A percentile compares a stretch with the other conserved stretches of the same genome.
Conservation (phyloP, 2,888 invertebrate species). For the Ypsolopha sequella region DNA sequence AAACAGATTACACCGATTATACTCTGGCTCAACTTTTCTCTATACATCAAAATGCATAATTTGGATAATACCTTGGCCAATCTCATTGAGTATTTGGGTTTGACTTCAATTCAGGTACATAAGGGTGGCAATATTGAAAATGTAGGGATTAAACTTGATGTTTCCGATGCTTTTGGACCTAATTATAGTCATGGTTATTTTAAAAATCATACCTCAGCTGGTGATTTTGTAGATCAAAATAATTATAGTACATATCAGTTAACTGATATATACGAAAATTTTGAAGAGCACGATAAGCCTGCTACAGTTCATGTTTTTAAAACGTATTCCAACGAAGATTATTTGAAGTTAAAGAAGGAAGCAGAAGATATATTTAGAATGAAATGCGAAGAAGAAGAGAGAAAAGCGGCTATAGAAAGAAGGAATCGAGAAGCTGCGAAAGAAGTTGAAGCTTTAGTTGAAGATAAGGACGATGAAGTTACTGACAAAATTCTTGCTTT, state of each 20-base stretch:
- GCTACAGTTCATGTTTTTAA: background rate
- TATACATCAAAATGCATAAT: background rate
- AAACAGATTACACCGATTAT: background rate
- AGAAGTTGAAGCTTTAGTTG: too few species aligned
- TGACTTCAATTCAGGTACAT: background rate
- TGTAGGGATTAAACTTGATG: too few species aligned
- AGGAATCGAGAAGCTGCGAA: too few species aligned
- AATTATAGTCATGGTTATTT: too few species aligned
- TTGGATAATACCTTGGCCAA: background rate
- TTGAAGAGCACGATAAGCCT: background rate
- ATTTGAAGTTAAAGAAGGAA: background rate
- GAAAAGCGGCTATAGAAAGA: too few species aligned
- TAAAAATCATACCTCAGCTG: too few species aligned
- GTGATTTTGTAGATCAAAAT: too few species aligned
- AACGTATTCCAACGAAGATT: background rate
- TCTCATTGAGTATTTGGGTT: background rate
- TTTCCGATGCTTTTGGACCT: too few species aligned
- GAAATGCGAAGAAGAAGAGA: background rate
- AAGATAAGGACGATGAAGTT: too few species aligned
- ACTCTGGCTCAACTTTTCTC: background rate
- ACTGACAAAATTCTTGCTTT: too few species aligned
- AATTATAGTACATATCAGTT: too few species aligned
- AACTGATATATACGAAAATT: background rate
- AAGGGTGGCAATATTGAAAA: too few species aligned
- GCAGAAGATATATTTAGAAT: background rate